Conservation (phyloP, 2,113 vertebrate genomes). For the Campylorhamphus procurvoides region DNA sequence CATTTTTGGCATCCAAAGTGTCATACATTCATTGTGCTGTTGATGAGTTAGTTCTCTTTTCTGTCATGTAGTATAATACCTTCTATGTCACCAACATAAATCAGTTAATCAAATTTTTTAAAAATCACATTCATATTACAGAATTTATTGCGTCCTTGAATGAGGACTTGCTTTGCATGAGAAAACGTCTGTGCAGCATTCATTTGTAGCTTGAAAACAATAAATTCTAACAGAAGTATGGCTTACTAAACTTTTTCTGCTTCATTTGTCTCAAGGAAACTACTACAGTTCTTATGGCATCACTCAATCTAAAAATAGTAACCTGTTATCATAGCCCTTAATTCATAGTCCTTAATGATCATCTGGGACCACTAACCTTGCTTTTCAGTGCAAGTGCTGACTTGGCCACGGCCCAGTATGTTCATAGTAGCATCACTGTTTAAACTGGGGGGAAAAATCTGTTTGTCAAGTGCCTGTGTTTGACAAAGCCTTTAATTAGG, state of each 20-base stretch:
- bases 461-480: not conserved
- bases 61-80: not conserved
- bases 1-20: not conserved
- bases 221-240: not conserved
- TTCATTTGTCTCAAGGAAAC: not conserved
- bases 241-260: not conserved
- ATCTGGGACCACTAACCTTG: not conserved
- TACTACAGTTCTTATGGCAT: not conserved
- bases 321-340: not conserved
- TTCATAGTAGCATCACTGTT: not conserved
- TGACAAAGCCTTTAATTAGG: not conserved
- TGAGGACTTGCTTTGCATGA: not conserved
- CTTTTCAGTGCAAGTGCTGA: not conserved
- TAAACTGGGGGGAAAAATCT: not conserved
- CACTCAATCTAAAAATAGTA: not conserved
- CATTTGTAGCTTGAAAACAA: not conserved
- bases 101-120: not conserved
- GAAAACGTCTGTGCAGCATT: conserved; percentile 27
- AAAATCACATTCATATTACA: not conserved
- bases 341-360: not conserved
- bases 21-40: not conserved
- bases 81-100: not conserved
- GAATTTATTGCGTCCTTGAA: not conserved
- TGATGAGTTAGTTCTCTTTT: not conserved
- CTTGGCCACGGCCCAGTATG: not conserved